A percentile compares a stretch with the other conserved stretches of the same genome.
Evolutionary conservation across 2,113 vertebrate species (phyloP).

Genomic region (Charadrius vociferus): DNA sequence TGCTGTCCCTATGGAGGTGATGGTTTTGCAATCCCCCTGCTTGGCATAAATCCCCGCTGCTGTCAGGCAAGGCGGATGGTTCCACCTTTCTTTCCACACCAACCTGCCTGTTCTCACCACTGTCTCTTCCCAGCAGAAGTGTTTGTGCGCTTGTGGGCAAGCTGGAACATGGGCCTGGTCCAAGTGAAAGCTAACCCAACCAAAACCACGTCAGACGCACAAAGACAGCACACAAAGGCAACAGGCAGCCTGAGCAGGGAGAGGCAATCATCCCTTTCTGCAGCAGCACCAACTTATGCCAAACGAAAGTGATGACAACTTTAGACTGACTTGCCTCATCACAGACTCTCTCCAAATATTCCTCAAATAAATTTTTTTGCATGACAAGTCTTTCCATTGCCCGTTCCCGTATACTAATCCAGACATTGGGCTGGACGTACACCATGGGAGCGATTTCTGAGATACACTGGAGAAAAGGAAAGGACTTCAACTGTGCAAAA

Average conservation of each 20-base stretch:
- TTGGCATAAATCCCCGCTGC: not conserved
- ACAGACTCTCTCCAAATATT: slow-evolving; percentile 25
- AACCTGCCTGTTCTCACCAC: slow-evolving; percentile 19
- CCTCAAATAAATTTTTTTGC: not conserved
- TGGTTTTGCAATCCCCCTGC: not conserved
- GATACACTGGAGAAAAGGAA: slow-evolving; percentile 7
- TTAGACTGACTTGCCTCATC: slow-evolving; percentile 35
- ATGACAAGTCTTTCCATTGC: slow-evolving; percentile 36
- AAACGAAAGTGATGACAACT: slow-evolving; percentile 57
- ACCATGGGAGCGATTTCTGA: slow-evolving; percentile 7
- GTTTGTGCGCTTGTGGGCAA: slow-evolving; percentile 16
- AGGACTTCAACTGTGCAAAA: not conserved
- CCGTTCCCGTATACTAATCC: slow-evolving; percentile 18
- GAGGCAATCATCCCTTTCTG: slow-evolving; percentile 14
- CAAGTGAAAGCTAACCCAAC: slow-evolving; percentile 29
- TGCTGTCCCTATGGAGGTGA: not conserved
- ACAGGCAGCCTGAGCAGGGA: not conserved
- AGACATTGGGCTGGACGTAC: not conserved
- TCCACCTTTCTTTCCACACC: slow-evolving; percentile 43
- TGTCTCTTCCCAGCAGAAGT: slow-evolving; percentile 1
- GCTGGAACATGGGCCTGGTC: slow-evolving; percentile 8
- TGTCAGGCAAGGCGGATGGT: not conserved
- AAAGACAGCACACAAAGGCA: not conserved
- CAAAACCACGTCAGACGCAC: slow-evolving; percentile 15
- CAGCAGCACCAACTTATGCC: not conserved